Conservation (phyloP, 2,113 vertebrate species). For the Actenoides lindsayi region DNA sequence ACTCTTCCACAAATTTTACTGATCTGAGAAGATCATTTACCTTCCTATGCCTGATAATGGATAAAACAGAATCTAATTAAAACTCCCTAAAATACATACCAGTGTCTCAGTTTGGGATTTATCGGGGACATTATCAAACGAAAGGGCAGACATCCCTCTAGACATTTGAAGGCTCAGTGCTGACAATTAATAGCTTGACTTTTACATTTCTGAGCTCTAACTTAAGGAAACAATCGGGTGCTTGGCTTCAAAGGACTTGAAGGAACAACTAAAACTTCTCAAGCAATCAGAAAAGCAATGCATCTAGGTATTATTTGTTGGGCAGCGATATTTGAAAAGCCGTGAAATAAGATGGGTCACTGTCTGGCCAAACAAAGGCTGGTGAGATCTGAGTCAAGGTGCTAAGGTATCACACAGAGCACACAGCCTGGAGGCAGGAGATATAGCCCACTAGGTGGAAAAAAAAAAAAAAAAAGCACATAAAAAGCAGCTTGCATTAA, state of each 20-base stretch:
- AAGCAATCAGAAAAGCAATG: background rate
- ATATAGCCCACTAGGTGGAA: background rate
- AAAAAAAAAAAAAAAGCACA: background rate
- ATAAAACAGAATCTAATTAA: slow-evolving; percentile 40
- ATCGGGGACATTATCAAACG: background rate
- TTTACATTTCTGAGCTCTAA: slow-evolving; percentile 16
- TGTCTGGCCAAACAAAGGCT: background rate
- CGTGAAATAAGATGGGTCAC: background rate
- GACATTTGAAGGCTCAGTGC: slow-evolving; percentile 21
- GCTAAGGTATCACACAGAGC: background rate
- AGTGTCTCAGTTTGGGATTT: slow-evolving; percentile 31
- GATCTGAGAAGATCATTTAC: background rate
- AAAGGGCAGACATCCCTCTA: slow-evolving; percentile 5
- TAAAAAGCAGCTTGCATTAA: background rate
- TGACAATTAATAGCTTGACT: slow-evolving; percentile 35
- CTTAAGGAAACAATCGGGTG: background rate
- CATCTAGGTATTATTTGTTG: background rate
- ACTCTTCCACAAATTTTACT: slow-evolving; percentile 7
- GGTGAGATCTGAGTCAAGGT: background rate
- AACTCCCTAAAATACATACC: background rate
- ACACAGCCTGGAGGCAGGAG: background rate
- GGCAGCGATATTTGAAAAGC: background rate
- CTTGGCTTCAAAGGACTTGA: background rate
- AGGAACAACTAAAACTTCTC: slow-evolving; percentile 20
- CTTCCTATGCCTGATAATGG: slow-evolving; percentile 8